Conservation (phyloP, 2,797 vertebrate species). For the Astyanax mexicanus region DNA sequence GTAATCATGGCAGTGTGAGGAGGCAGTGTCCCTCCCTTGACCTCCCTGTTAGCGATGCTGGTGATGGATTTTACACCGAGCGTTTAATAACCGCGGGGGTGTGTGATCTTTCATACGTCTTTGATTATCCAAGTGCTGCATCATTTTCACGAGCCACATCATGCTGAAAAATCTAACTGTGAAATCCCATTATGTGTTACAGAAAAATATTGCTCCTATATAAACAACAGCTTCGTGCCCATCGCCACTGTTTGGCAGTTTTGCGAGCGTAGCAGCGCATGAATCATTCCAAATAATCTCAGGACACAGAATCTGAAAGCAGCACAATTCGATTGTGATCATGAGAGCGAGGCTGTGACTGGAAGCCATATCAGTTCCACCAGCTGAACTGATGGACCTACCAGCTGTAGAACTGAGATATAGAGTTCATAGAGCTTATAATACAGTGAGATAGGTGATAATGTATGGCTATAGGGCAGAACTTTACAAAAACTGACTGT, state of each 20-base stretch:
- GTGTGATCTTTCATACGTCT: slow-evolving; percentile 5
- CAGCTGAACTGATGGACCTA: not conserved
- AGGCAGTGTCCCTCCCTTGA: not conserved
- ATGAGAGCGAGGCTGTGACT: not conserved
- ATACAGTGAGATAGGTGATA: not conserved
- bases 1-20: slow-evolving; percentile 1
- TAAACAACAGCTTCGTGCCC: slow-evolving; percentile 8
- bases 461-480: not conserved
- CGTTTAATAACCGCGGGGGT: not conserved
- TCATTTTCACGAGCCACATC: slow-evolving; percentile 6
- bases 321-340: not conserved
- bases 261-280: not conserved
- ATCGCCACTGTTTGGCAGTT: not conserved
- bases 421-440: not conserved
- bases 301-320: not conserved
- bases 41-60: not conserved
- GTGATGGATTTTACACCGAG: slow-evolving; percentile 4
- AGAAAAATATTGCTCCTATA: not conserved
- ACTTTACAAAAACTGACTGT: not conserved
- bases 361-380: not conserved
- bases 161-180: not conserved
- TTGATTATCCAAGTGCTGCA: not conserved
- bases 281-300: not conserved
- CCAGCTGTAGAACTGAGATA: slow-evolving; percentile 10
- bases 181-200: slow-evolving; percentile 6